phyloP scores from a whole-genome alignment of 2,797 vertebrate genomes.

The Molossus molossus region DNA sequence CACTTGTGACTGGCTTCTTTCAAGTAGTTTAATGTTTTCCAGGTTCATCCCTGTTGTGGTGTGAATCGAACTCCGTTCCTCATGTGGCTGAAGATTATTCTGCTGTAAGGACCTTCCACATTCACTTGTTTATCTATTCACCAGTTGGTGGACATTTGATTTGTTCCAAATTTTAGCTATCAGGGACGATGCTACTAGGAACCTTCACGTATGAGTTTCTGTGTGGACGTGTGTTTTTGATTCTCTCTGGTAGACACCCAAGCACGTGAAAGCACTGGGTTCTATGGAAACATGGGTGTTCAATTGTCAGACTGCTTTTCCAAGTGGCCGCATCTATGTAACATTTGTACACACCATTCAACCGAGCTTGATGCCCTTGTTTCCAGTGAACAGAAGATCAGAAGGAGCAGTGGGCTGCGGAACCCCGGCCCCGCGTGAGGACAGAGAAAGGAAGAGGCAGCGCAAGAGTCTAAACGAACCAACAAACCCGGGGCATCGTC shows the following conservation, averaged over 20 bases:
- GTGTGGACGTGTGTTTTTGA: too few species aligned
- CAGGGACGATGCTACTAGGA: too few species aligned
- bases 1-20: too few species aligned
- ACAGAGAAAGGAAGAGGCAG: background rate
- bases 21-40: rapidly evolving
- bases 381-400: background rate
- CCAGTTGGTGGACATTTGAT: rapidly evolving
- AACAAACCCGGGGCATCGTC: too few species aligned
- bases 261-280: background rate
- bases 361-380: background rate
- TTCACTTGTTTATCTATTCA: rapidly evolving
- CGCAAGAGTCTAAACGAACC: too few species aligned
- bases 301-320: background rate
- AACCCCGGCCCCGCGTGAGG: too few species aligned
- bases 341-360: background rate
- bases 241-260: rapidly evolving
- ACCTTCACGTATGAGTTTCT: too few species aligned
- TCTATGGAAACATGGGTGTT: rapidly evolving
- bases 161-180: rapidly evolving
- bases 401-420: background rate
- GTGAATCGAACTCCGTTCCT: rapidly evolving
- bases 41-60: rapidly evolving
- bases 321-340: background rate
- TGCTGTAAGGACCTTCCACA: rapidly evolving
- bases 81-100: rapidly evolving